Conservation (phyloP, 2,888 invertebrate species). For the Oscheius sp. region DNA sequence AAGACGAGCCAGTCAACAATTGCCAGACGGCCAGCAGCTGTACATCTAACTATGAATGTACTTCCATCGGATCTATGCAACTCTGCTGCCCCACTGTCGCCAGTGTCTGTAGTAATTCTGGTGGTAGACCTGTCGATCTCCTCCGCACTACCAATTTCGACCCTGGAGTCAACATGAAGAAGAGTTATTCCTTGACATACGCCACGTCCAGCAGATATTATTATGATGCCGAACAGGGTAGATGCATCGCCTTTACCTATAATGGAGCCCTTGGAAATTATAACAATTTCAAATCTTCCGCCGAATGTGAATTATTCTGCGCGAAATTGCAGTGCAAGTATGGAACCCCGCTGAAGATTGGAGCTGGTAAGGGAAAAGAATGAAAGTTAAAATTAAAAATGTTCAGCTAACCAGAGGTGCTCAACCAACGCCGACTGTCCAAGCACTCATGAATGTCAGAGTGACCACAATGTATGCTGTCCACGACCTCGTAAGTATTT, state of each 20-base stretch:
- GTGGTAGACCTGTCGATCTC: constrained; percentile 52
- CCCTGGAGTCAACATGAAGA: constrained; percentile 63
- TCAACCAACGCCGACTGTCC: constrained; percentile 67
- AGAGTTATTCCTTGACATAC: constrained; percentile 61
- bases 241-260: constrained; percentile 69
- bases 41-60: constrained; percentile 67
- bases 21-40: constrained; percentile 67
- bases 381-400: no score
- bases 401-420: constrained; percentile 57
- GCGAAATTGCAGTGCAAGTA: constrained; percentile 68
- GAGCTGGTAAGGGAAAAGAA: constrained; percentile 64
- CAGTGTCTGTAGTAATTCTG: constrained; percentile 58
- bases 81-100: constrained; percentile 67
- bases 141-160: constrained; percentile 63
- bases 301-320: constrained; percentile 69
- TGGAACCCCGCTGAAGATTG: constrained; percentile 64
- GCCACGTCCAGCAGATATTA: constrained; percentile 63
- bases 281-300: constrained; percentile 68
- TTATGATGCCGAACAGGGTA: constrained; percentile 67
- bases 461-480: constrained; percentile 69
- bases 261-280: constrained; percentile 69
- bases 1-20: constrained; percentile 67
- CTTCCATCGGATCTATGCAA: constrained; percentile 67
- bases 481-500: constrained; percentile 63
- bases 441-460: constrained; percentile 67